phyloP scores from a whole-genome alignment of 2,113 vertebrate genomes.

The Axis porcinus region DNA sequence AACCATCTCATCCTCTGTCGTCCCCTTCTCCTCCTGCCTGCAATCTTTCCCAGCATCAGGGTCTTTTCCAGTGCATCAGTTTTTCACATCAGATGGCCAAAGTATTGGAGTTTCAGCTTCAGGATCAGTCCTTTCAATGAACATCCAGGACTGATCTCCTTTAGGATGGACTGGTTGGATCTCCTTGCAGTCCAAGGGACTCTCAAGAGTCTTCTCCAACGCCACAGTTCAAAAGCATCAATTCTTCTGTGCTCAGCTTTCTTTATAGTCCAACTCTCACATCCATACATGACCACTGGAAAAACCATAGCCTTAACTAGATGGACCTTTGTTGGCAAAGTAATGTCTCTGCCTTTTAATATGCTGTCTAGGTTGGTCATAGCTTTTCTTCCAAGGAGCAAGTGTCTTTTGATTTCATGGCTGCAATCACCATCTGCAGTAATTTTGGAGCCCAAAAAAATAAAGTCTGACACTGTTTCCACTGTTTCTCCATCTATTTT shows the following conservation, averaged over 20 bases:
- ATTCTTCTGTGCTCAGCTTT: background rate
- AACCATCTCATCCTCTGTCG: background rate
- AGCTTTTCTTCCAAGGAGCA: background rate
- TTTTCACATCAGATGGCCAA: background rate
- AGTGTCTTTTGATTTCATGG: background rate
- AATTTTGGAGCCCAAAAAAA: background rate
- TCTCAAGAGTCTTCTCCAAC: background rate
- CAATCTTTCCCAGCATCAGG: background rate
- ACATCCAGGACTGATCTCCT: background rate
- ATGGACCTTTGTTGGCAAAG: accelerated
- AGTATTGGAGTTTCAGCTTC: background rate
- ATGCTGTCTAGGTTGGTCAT: background rate
- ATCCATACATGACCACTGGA: background rate
- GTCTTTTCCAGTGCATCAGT: background rate
- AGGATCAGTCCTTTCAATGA: background rate
- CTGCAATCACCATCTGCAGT: background rate
- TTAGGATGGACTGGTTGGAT: background rate
- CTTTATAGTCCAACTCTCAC: background rate
- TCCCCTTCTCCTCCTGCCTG: background rate
- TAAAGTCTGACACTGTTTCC: background rate
- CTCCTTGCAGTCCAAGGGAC: background rate
- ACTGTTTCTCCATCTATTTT: background rate
- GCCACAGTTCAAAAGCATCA: background rate
- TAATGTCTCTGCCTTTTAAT: background rate
- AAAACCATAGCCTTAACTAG: background rate